Base-by-base conservation (phyloP, 2,797 vertebrate genomes). In the Bufotes viridis region DNA sequence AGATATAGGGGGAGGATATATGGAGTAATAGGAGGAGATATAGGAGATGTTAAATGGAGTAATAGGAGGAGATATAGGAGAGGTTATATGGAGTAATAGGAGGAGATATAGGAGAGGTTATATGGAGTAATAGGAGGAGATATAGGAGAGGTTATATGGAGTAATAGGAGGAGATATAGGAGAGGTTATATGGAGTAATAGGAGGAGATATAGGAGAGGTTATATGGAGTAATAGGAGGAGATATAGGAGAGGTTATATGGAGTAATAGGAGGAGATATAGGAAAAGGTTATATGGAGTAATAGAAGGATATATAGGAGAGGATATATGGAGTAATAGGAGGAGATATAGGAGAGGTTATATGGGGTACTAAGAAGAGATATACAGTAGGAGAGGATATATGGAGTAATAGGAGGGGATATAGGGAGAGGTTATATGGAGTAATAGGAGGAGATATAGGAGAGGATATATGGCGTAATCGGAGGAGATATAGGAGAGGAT, bases 161-260 rank as follows among this genome's bases (percentile, higher is more conserved):
- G 29, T 72, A 72, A 42, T 42, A 72, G 70, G 70, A 74, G 6
- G 34, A 42, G 15, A 42, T 72, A 29, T 29, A 34, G 24, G 42
- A n/a, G 42, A n/a, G 20, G 72, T 10, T 51, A 75, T 75, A 75
- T 51, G 42, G 42, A 51, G 72, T 22, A 42, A 74, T 42, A 75
- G 42, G 18, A 75, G 72, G 72, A 58, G 81, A 53, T 83, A 83
- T 55, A 83, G 63, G 65, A 42, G 42, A 29, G 63, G 63, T 13
- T 83, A 70, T 51, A 26, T 57, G 67, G 82, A 74, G 82, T 70
- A 53, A 55, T n/a, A 78, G 49, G 72, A 51, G 42, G 74, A 69
- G 26, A 72, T 70, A 82, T 65, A 20, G n/a, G 51, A 20, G 81
- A n/a, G 22, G 61, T 18, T 84, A 57, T 84, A 84, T 84, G 65